phyloP scores from a whole-genome alignment of 2,888 invertebrate genomes.

The Erannis defoliaria region DNA sequence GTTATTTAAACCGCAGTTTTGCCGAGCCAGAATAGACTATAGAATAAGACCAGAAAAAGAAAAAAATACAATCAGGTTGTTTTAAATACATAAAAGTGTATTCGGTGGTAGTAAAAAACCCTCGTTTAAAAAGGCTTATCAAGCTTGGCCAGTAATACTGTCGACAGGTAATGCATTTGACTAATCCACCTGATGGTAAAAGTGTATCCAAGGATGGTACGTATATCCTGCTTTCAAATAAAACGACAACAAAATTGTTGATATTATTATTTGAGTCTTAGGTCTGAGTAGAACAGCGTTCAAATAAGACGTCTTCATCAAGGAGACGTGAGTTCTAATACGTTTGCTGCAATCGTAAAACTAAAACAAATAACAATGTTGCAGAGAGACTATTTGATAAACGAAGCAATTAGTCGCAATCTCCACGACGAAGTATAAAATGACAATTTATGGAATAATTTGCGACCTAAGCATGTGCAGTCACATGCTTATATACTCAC shows the following conservation, averaged over 20 bases:
- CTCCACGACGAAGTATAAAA: not conserved
- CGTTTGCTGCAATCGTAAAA: slow-evolving; percentile 11
- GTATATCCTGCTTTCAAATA: not conserved
- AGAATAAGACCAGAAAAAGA: too few relatives aligned
- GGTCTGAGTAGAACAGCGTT: not conserved
- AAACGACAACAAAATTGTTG: not conserved
- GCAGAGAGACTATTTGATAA: slow-evolving; percentile 17
- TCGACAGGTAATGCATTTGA: too few relatives aligned
- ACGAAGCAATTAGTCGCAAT: slow-evolving; percentile 22
- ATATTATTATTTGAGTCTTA: not conserved
- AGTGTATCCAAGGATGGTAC: not conserved
- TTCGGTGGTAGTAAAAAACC: too few relatives aligned
- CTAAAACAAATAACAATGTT: slow-evolving; percentile 2
- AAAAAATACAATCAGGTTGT: too few relatives aligned
- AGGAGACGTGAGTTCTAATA: slow-evolving; percentile 9
- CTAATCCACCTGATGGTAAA: too few relatives aligned
- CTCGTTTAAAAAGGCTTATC: too few relatives aligned
- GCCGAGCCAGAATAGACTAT: too few relatives aligned
- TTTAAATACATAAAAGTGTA: too few relatives aligned
- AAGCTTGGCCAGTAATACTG: too few relatives aligned
- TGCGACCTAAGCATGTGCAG: too few relatives aligned
- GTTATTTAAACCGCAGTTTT: too few relatives aligned
- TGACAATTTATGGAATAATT: not conserved
- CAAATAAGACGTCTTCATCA: slow-evolving; percentile 1
- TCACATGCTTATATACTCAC: too few relatives aligned